These are phyloP conservation scores for Sitophilus oryzae DNA, from an alignment of 1,140 invertebrate genomes.

Conservation along the genomic window DNA sequence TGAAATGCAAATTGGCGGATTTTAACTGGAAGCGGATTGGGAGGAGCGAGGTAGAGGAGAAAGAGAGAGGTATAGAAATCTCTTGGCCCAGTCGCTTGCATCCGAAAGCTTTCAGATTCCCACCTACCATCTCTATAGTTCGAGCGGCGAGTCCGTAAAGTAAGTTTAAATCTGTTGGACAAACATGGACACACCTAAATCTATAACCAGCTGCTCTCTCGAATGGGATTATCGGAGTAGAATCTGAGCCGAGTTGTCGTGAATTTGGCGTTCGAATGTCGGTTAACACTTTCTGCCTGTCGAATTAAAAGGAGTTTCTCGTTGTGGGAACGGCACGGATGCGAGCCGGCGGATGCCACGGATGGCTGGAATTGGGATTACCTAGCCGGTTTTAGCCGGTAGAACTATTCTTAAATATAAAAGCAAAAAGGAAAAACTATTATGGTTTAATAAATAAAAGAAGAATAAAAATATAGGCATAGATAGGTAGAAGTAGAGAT, in stretches of 20 bases:
- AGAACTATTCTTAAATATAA: no score
- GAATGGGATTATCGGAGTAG: constrained; percentile 39
- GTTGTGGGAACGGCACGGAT: no score
- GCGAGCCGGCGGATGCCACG: no score
- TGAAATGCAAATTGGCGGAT: constrained; percentile 42
- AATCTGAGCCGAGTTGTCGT: constrained; percentile 38
- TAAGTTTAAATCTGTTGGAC: constrained; percentile 44
- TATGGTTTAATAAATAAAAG: no score
- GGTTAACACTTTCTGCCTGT: constrained; percentile 25
- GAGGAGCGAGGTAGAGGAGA: constrained; percentile 6
- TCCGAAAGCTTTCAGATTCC: constrained; percentile 11
- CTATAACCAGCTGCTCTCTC: constrained; percentile 42
- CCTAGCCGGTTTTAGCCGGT: no score
- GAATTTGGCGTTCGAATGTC: constrained; percentile 39
- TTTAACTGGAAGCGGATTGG: constrained; percentile 10
- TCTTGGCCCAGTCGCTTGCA: background rate
- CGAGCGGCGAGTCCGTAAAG: constrained; percentile 22
- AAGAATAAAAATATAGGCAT: no score
- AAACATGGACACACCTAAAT: constrained; percentile 46
- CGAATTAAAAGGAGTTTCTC: constrained; percentile 28
- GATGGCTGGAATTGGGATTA: no score
- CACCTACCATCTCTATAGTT: constrained; percentile 13
- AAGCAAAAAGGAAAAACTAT: no score
- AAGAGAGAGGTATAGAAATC: constrained; percentile 3
- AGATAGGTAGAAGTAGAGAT: no score